Percentiles rank a stretch among this genome's conserved stretches.
Evolutionary conservation across 2,888 invertebrate species (phyloP).

Genomic region (Parnassius orleans): DNA sequence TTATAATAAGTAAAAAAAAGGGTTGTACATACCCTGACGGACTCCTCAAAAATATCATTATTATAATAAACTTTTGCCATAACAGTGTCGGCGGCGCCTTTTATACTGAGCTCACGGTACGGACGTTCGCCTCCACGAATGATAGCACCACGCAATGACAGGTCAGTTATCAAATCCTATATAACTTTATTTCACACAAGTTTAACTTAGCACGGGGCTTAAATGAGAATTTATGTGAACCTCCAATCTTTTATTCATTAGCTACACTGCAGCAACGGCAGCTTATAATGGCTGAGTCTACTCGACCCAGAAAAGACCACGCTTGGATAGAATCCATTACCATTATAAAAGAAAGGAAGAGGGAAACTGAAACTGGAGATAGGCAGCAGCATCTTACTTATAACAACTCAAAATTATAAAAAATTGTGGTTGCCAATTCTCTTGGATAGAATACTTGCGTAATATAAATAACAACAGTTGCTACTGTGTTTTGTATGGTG

Average conservation of each 20-base stretch:
- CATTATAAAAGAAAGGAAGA: too few species aligned
- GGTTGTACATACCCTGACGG: too few species aligned
- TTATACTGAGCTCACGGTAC: slow-evolving; percentile 65
- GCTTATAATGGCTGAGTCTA: neutral
- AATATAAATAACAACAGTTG: too few species aligned
- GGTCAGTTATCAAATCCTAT: slow-evolving; percentile 37
- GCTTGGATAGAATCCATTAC: neutral
- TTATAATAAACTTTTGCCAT: neutral
- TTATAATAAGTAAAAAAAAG: neutral
- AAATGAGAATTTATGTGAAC: neutral
- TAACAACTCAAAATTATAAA: too few species aligned
- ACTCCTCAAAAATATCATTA: neutral
- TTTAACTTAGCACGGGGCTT: neutral
- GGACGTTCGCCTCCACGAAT: slow-evolving; percentile 59
- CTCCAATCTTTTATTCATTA: neutral
- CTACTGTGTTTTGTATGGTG: too few species aligned
- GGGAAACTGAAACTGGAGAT: too few species aligned
- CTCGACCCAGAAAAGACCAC: neutral
- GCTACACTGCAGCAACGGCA: neutral
- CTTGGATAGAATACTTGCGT: too few species aligned
- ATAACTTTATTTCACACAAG: neutral
- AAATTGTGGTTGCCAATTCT: too few species aligned
- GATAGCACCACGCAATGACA: slow-evolving; percentile 58
- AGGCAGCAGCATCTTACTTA: too few species aligned
- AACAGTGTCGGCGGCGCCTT: slow-evolving; percentile 61